Percentiles rank a stretch among this genome's conserved stretches.
These are phyloP conservation scores for Hozukius guyotensis DNA, from an alignment of 2,797 vertebrate genomes.

Conservation along the genomic window DNA sequence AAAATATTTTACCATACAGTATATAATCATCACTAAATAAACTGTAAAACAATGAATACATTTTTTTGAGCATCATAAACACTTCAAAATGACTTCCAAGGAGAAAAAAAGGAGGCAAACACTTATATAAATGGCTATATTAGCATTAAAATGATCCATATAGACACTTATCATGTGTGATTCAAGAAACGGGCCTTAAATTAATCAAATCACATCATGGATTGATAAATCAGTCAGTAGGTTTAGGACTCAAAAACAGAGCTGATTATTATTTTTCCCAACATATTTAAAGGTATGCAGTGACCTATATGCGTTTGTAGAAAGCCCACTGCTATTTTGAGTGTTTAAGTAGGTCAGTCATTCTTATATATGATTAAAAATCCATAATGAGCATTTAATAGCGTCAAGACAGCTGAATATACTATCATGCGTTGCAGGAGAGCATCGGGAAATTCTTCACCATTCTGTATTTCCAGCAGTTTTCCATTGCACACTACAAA, in stretches of 20 bases:
- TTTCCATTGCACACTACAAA: constrained; percentile 23
- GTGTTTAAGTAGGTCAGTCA: background rate
- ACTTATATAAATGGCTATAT: background rate
- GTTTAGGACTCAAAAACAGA: background rate
- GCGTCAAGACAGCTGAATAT: background rate
- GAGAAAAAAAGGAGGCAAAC: background rate
- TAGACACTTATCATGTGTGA: background rate
- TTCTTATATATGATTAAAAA: background rate
- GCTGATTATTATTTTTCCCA: background rate
- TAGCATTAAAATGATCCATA: background rate
- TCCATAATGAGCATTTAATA: background rate
- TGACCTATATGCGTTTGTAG: background rate
- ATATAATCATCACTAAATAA: background rate
- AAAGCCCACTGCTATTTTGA: background rate
- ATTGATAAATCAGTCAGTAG: background rate
- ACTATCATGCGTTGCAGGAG: background rate
- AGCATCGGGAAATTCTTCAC: background rate
- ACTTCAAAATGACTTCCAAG: background rate
- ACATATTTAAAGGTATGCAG: background rate
- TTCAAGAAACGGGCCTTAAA: background rate
- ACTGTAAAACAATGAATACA: background rate
- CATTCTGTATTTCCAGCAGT: background rate
- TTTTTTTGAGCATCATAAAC: background rate
- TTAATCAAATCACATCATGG: background rate
- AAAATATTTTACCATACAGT: background rate